Conservation (phyloP, 2,113 vertebrate species). For the Cochlearius cochlearius region DNA sequence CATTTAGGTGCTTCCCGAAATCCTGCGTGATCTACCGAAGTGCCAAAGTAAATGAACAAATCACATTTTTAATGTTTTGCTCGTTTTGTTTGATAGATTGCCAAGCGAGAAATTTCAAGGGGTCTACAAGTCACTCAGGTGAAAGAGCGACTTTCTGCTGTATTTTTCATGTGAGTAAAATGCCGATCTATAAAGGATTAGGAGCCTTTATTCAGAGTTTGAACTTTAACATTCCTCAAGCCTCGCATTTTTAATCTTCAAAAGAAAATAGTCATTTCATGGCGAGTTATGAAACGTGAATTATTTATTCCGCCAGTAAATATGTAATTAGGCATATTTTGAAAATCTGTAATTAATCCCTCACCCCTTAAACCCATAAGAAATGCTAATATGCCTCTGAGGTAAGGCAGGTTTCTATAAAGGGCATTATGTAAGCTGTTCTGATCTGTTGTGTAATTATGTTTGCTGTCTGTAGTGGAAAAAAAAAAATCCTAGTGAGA, state of each 20-base stretch:
- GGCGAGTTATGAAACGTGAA: conserved; percentile 59
- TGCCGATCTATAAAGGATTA: conserved; percentile 37
- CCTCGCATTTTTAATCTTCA: conserved; percentile 56
- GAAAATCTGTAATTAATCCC: conserved; percentile 67
- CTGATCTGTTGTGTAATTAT: conserved; percentile 60
- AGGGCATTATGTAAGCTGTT: conserved; percentile 58
- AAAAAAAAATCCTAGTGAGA: conserved; percentile 41
- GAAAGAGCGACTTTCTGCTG: conserved; percentile 8
- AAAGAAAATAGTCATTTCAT: conserved; percentile 61
- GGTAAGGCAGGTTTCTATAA: conserved; percentile 57
- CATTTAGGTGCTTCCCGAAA: background rate
- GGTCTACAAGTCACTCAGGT: conserved; percentile 11
- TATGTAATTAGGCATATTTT: conserved; percentile 64
- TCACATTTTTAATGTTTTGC: conserved; percentile 1
- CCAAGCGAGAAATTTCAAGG: conserved; percentile 42
- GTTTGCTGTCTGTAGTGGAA: conserved; percentile 46
- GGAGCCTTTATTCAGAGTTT: conserved; percentile 44
- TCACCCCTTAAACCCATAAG: conserved; percentile 64
- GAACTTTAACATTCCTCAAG: conserved; percentile 62
- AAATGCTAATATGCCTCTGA: conserved; percentile 71
- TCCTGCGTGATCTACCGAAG: background rate
- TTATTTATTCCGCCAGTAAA: conserved; percentile 70
- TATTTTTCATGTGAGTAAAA: conserved; percentile 43
- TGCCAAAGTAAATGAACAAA: conserved; percentile 33
- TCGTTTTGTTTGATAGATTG: conserved; percentile 22